Evolutionary conservation across 2,797 vertebrate species (phyloP).

Genomic region (Aldrovandia affinis): DNA sequence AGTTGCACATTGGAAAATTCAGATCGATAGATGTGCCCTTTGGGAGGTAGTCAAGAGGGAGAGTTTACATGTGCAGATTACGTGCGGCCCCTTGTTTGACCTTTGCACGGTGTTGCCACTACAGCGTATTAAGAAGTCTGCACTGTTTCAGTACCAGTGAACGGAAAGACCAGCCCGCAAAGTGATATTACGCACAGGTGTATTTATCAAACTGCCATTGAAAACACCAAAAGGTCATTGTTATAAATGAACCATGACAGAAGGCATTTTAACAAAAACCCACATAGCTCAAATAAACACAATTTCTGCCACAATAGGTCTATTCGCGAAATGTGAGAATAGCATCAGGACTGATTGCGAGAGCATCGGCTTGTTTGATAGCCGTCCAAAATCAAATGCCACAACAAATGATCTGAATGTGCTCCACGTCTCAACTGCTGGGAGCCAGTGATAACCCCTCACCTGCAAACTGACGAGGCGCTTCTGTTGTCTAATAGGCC

Average conservation of each 20-base stretch:
- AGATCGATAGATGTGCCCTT: slow-evolving; percentile 2
- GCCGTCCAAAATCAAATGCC: not conserved
- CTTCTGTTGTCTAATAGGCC: not conserved
- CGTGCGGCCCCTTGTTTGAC: not conserved
- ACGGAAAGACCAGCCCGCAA: not conserved
- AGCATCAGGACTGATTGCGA: not conserved
- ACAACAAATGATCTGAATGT: slow-evolving; percentile 7
- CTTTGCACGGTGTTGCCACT: slow-evolving; percentile 10
- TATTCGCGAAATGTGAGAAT: not conserved
- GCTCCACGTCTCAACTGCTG: slow-evolving; percentile 19
- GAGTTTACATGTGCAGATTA: not conserved
- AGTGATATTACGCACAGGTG: slow-evolving; percentile 14
- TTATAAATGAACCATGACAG: not conserved
- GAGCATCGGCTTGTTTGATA: not conserved
- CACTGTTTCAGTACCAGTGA: not conserved
- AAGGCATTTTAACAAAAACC: slow-evolving; percentile 11
- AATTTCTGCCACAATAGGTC: slow-evolving; percentile 11
- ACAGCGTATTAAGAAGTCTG: slow-evolving; percentile 9
- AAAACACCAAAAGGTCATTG: slow-evolving; percentile 29
- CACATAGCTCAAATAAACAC: slow-evolving; percentile 15
- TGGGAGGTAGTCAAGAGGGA: not conserved
- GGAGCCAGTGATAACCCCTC: not conserved
- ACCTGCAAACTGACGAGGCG: not conserved
- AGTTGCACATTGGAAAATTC: not conserved
- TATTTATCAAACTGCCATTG: slow-evolving; percentile 19